Conservation (phyloP, 1,140 invertebrate genomes). For the Bradynema listronoti region DNA sequence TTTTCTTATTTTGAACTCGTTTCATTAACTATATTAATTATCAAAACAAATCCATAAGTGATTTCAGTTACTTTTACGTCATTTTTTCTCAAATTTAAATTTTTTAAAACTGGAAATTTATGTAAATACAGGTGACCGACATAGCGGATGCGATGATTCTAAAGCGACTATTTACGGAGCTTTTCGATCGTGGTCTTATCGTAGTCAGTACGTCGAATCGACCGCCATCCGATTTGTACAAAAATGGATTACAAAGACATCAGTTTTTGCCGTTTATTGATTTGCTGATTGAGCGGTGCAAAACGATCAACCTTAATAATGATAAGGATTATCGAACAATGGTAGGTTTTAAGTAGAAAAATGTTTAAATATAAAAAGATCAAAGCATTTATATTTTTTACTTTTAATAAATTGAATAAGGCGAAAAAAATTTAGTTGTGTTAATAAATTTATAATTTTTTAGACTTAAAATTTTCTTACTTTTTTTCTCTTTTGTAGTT, state of each 20-base stretch:
- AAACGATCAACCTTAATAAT: slow-evolving; percentile 73
- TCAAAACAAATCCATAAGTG: no score
- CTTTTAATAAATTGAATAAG: neutral
- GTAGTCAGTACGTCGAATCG: slow-evolving; percentile 78
- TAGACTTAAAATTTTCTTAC: no score
- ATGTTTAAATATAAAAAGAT: neutral
- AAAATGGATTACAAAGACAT: slow-evolving; percentile 89
- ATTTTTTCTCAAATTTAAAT: no score
- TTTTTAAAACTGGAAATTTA: no score
- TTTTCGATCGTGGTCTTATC: slow-evolving; percentile 84
- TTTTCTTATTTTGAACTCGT: no score
- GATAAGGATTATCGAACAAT: slow-evolving; percentile 79
- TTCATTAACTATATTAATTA: no score
- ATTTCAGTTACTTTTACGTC: no score
- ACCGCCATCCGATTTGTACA: slow-evolving; percentile 84
- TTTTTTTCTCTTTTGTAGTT: neutral
- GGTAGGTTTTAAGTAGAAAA: neutral
- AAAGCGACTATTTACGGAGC: slow-evolving; percentile 84
- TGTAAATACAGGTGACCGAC: slow-evolving; percentile 8
- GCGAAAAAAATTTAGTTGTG: no score
- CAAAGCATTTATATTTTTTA: neutral
- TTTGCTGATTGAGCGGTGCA: slow-evolving; percentile 68
- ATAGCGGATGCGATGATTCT: slow-evolving; percentile 91
- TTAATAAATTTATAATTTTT: no score
- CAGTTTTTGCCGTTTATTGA: slow-evolving; percentile 96